Evolutionary conservation across 2,797 vertebrate species (phyloP).

Genomic region (Fratercula arctica): DNA sequence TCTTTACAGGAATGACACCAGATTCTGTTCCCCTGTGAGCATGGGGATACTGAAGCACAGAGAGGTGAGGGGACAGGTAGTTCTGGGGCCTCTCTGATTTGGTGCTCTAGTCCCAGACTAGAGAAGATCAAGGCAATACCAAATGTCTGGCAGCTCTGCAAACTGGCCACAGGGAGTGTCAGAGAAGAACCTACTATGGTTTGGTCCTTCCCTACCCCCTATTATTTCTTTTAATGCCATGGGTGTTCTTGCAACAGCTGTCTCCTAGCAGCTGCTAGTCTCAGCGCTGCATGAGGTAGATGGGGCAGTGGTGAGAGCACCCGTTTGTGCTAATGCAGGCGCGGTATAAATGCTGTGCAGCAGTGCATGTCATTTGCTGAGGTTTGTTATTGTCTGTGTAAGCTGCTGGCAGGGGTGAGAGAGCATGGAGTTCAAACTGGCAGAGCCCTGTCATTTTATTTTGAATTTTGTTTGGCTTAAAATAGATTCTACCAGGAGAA

Average conservation of each 20-base stretch:
- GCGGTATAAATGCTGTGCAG: neutral
- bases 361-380: neutral
- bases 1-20: neutral
- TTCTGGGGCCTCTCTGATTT: neutral
- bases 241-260: neutral
- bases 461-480: neutral
- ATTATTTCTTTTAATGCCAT: neutral
- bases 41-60: fast-evolving
- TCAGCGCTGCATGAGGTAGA: fast-evolving
- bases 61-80: no score
- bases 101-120: neutral
- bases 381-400: neutral
- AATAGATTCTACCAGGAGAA: neutral
- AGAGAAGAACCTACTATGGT: neutral
- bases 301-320: neutral
- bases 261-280: neutral
- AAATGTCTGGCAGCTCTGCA: neutral
- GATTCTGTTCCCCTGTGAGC: fast-evolving
- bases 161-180: neutral
- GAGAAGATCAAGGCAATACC: neutral
- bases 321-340: neutral
- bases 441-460: neutral
- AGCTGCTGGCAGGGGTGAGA: neutral
- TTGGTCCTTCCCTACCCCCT: neutral
- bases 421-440: neutral